Percentiles rank a stretch among this genome's conserved stretches.
phyloP scores from a whole-genome alignment of 1,140 invertebrate species.

The Neodiprion lecontei region DNA sequence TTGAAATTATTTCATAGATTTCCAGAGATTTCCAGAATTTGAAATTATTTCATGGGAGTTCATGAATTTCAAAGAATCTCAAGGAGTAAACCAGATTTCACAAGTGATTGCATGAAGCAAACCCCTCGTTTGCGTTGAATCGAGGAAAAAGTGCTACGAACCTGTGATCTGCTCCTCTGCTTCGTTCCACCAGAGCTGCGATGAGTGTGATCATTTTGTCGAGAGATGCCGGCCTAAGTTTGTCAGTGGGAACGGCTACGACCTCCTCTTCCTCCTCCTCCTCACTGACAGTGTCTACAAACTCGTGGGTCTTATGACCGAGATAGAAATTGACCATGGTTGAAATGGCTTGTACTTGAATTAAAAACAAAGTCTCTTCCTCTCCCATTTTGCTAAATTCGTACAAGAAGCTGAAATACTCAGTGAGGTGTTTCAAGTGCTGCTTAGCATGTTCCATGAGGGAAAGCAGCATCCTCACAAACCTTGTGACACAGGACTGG shows the following conservation, averaged over 20 bases:
- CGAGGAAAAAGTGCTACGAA: constrained; percentile 11
- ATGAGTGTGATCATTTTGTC: constrained; percentile 96
- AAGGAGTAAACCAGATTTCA: not conserved
- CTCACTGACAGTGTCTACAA: constrained; percentile 74
- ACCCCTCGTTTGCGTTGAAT: not conserved
- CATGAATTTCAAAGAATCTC: not conserved
- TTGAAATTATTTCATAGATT: too few relatives aligned
- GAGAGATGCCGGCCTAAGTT: constrained; percentile 86
- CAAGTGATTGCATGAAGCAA: not conserved
- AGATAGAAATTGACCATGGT: constrained; percentile 93
- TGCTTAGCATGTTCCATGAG: constrained; percentile 90
- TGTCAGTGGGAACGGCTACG: constrained; percentile 72
- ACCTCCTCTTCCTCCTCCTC: constrained; percentile 85
- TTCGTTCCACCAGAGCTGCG: constrained; percentile 86
- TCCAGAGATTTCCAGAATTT: not conserved
- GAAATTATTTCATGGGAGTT: constrained; percentile 14
- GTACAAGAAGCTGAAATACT: constrained; percentile 90
- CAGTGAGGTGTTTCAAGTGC: constrained; percentile 86
- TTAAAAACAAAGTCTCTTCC: constrained; percentile 87
- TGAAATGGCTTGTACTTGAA: constrained; percentile 86
- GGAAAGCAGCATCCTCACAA: constrained; percentile 87
- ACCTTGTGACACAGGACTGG: constrained; percentile 89
- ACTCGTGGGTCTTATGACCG: constrained; percentile 76
- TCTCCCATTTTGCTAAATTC: constrained; percentile 96
- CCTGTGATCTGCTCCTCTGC: constrained; percentile 75